These are phyloP conservation scores for Rynchops niger DNA, from an alignment of 2,113 vertebrate genomes.

Conservation along the genomic window DNA sequence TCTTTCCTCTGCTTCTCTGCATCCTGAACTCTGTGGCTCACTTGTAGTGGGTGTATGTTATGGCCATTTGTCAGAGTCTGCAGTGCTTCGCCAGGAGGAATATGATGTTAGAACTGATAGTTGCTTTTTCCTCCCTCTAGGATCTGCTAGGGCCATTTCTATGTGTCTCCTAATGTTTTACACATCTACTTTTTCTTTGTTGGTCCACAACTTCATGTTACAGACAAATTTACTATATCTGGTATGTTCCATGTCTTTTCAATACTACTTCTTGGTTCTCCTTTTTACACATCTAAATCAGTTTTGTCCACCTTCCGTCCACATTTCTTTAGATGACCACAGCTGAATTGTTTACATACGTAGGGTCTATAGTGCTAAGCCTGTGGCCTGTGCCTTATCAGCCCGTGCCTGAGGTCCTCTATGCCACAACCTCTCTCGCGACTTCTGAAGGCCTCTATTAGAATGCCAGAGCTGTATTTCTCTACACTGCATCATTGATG, in stretches of 20 bases:
- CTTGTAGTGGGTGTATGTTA: background rate
- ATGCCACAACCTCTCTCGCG: background rate
- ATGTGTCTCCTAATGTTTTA: background rate
- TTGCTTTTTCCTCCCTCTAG: background rate
- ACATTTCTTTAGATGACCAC: background rate
- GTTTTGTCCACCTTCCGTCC: background rate
- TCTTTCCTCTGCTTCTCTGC: background rate
- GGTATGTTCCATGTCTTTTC: background rate
- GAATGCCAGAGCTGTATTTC: background rate
- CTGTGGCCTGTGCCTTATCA: background rate
- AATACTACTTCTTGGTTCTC: background rate
- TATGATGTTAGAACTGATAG: background rate
- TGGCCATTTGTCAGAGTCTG: rapidly evolving
- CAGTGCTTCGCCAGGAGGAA: background rate
- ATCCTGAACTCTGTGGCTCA: background rate
- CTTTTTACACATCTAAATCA: background rate
- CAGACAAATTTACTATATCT: background rate
- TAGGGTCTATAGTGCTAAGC: background rate
- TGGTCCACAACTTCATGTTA: background rate
- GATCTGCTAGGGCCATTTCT: background rate
- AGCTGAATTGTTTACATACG: background rate
- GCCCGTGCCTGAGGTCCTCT: background rate
- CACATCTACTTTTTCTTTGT: background rate
- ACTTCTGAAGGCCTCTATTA: background rate
- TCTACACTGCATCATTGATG: background rate